These are phyloP conservation scores for Murina feae DNA, from an alignment of 2,113 vertebrate species.

Conservation along the genomic window DNA sequence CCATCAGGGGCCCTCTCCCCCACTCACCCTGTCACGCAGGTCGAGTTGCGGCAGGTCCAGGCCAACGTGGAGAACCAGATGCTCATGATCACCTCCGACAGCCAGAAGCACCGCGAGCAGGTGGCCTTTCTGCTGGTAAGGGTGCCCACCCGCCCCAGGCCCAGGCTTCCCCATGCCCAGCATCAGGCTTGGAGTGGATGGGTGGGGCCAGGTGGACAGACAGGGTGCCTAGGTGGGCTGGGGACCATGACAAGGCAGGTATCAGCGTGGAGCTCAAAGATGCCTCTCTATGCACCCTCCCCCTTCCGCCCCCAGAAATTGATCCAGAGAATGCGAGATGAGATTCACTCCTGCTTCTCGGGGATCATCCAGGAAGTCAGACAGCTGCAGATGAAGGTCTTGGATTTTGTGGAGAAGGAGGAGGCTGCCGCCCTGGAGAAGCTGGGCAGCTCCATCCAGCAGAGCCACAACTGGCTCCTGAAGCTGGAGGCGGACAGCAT, in stretches of 20 bases:
- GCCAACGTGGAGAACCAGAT: slow-evolving; percentile 69
- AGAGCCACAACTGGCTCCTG: slow-evolving; percentile 51
- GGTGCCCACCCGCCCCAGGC: accelerated
- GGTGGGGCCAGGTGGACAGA: neutral
- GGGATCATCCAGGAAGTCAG: slow-evolving; percentile 64
- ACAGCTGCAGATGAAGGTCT: slow-evolving; percentile 61
- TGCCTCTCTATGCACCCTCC: neutral
- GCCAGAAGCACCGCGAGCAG: slow-evolving; percentile 48
- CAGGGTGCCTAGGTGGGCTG: neutral
- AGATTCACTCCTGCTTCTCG: slow-evolving; percentile 64
- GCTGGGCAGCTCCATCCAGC: slow-evolving; percentile 62
- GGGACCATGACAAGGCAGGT: accelerated
- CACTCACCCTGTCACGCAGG: neutral
- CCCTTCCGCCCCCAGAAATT: slow-evolving; percentile 36
- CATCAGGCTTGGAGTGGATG: neutral
- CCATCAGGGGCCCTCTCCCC: neutral
- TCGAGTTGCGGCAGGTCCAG: slow-evolving; percentile 58
- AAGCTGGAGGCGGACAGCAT: slow-evolving; percentile 55
- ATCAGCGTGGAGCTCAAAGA: neutral
- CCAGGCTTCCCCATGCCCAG: neutral
- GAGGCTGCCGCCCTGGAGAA: slow-evolving; percentile 47
- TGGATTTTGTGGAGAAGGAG: slow-evolving; percentile 71
- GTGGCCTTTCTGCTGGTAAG: slow-evolving; percentile 66
- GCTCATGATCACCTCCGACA: slow-evolving; percentile 51
- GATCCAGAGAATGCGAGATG: slow-evolving; percentile 42